Evolutionary conservation across 2,797 vertebrate species (phyloP).

Genomic region (Alectoris magna): DNA sequence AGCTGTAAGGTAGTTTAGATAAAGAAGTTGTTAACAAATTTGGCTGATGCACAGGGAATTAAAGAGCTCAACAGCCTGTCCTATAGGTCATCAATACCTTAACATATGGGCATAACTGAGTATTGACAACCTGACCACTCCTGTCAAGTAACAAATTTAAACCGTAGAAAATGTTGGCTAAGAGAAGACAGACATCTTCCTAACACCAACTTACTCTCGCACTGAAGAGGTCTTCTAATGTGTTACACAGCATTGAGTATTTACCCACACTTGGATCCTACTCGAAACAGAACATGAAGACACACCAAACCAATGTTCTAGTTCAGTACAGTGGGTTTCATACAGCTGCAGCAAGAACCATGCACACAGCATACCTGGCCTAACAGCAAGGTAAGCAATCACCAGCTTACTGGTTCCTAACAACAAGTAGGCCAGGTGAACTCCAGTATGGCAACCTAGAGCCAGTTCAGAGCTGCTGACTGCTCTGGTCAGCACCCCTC

Average conservation of each 20-base stretch:
- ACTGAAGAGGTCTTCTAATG: fast-evolving
- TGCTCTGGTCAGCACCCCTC: neutral
- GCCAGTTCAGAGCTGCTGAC: slow-evolving; percentile 1
- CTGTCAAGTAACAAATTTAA: neutral
- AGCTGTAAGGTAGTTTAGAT: neutral
- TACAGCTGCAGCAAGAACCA: neutral
- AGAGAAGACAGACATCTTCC: neutral
- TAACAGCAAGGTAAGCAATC: neutral
- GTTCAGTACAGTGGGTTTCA: neutral
- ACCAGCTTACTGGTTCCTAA: neutral
- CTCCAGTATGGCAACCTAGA: neutral
- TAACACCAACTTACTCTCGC: neutral
- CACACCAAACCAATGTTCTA: neutral
- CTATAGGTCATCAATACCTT: neutral
- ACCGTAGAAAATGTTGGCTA: neutral
- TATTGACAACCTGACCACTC: neutral
- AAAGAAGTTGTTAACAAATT: neutral
- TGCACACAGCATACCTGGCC: neutral
- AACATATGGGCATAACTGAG: neutral
- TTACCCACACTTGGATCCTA: neutral
- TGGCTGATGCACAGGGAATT: neutral
- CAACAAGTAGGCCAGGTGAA: neutral
- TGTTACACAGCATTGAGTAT: neutral
- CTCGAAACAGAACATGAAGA: neutral
- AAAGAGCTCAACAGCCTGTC: neutral